Conservation (phyloP, 2,888 invertebrate species). For the Hecatera dysodea region DNA sequence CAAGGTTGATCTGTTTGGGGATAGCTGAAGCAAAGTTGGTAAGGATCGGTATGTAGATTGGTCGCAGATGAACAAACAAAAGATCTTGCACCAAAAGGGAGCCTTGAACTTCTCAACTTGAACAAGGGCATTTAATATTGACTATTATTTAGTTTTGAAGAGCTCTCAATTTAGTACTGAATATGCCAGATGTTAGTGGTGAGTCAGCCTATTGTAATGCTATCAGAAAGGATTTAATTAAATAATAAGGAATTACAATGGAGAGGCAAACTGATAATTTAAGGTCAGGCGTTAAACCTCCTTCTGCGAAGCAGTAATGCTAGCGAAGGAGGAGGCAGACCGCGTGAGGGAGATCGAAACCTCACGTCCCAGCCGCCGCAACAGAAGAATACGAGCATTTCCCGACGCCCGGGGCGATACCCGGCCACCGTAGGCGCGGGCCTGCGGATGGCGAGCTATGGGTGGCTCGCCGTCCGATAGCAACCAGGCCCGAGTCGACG, state of each 20-base stretch:
- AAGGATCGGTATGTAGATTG: slow-evolving; percentile 52
- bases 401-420: too few species aligned
- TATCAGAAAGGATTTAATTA: slow-evolving; percentile 34
- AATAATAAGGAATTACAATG: slow-evolving; percentile 16
- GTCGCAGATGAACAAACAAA: slow-evolving; percentile 60
- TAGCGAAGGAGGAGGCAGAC: too few species aligned
- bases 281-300: slow-evolving; percentile 1
- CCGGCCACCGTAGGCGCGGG: too few species aligned
- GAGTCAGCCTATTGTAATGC: slow-evolving; percentile 34
- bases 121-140: slow-evolving; percentile 60
- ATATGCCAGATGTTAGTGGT: slow-evolving; percentile 9
- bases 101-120: slow-evolving; percentile 63
- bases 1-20: slow-evolving; percentile 4
- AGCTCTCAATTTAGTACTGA: slow-evolving; percentile 48
- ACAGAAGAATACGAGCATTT: too few species aligned
- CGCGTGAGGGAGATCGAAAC: too few species aligned
- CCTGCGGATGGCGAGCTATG: too few species aligned
- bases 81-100: slow-evolving; percentile 47
- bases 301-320: too few species aligned
- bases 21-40: slow-evolving; percentile 5
- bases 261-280: background rate
- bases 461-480: too few species aligned
- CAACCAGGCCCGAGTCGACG: too few species aligned
- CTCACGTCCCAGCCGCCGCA: too few species aligned
- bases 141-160: slow-evolving; percentile 57